These are phyloP conservation scores for Pomatostomus ruficeps DNA, from an alignment of 2,113 vertebrate species.

Conservation along the genomic window DNA sequence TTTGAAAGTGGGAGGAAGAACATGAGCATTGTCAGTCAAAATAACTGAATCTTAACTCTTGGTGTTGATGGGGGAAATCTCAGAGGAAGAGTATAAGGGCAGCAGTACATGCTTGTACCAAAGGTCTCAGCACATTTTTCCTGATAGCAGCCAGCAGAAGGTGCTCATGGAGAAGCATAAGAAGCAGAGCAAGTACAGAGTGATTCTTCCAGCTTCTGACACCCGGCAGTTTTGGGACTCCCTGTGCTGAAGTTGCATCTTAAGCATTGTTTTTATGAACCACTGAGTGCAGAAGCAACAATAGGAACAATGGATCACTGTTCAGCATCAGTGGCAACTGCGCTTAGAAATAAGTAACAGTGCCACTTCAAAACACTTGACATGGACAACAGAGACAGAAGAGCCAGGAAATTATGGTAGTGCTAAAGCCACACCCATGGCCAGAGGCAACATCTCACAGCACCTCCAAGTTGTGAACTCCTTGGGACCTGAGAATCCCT, in stretches of 20 bases:
- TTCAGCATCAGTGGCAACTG: constrained; percentile 61
- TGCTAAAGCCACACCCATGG: constrained; percentile 38
- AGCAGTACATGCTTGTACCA: background rate
- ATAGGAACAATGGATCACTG: constrained; percentile 60
- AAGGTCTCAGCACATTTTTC: background rate
- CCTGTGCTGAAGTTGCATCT: constrained; percentile 56
- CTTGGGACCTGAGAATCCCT: constrained; percentile 14
- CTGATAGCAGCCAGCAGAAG: background rate
- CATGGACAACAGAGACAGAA: constrained; percentile 27
- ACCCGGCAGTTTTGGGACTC: constrained; percentile 38
- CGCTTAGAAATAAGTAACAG: constrained; percentile 50
- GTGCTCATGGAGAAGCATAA: background rate
- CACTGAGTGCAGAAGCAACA: constrained; percentile 39
- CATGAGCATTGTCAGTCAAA: background rate
- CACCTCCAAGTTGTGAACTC: constrained; percentile 18
- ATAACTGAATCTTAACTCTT: background rate
- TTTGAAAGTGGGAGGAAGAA: background rate
- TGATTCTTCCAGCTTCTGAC: background rate
- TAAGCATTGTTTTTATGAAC: constrained; percentile 56
- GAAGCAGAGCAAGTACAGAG: background rate
- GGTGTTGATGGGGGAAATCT: background rate
- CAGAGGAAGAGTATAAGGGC: background rate
- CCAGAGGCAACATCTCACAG: constrained; percentile 18
- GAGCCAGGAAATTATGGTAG: constrained; percentile 54
- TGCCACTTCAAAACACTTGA: constrained; percentile 47